These are phyloP conservation scores for Drosophila navojoa DNA, from an alignment of 1,140 invertebrate genomes.

Conservation along the genomic window DNA sequence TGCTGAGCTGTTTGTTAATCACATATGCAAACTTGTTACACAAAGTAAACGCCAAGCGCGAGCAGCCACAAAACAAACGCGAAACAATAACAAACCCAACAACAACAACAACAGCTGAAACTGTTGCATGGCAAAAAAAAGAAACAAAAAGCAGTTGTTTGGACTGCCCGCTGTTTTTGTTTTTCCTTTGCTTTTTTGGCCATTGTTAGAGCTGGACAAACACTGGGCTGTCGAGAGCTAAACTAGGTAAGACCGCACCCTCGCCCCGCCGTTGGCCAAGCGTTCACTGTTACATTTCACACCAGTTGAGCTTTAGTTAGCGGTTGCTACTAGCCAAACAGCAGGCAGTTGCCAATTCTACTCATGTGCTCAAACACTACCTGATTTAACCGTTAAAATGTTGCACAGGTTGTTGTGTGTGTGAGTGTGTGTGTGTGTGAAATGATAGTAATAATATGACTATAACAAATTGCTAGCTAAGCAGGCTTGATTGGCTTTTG, in stretches of 20 bases:
- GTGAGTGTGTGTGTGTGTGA: background rate
- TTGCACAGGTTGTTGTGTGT: background rate
- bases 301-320: conserved; percentile 8
- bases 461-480: too few species aligned
- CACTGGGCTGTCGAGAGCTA: conserved; percentile 8
- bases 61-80: conserved; percentile 43
- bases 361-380: background rate
- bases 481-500: too few species aligned
- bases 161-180: conserved; percentile 24
- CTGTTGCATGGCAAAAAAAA: conserved; percentile 43
- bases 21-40: conserved; percentile 81
- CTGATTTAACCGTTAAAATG: too few species aligned
- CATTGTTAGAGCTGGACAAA: conserved; percentile 39
- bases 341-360: conserved; percentile 6
- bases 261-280: background rate
- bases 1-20: conserved; percentile 67
- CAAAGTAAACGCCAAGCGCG: conserved; percentile 47
- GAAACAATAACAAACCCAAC: conserved; percentile 51
- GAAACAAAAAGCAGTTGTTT: conserved; percentile 43
- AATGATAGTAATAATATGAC: too few species aligned
- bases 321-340: background rate
- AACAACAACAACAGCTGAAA: conserved; percentile 26
- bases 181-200: background rate
- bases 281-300: conserved; percentile 17
- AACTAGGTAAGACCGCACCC: background rate